Conservation (phyloP, 2,113 vertebrate genomes). For the Ardeotis arabs region DNA sequence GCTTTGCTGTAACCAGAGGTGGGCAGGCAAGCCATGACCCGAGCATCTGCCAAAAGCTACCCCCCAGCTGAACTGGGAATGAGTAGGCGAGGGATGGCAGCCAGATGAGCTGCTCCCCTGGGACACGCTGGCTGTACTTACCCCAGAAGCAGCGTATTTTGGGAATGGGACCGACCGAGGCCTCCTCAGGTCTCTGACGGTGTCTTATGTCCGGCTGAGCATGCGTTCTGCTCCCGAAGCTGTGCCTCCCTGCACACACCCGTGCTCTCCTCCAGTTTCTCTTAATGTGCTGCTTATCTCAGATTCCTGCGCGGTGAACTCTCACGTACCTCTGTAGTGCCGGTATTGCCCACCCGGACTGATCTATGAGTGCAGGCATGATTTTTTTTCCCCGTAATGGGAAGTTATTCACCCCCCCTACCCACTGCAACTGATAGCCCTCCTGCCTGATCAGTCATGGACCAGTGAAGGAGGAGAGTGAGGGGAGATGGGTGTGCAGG, state of each 20-base stretch:
- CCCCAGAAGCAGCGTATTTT: background rate
- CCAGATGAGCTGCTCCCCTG: background rate
- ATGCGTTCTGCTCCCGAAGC: background rate
- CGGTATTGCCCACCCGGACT: background rate
- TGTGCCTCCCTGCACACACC: background rate
- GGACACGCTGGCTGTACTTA: background rate
- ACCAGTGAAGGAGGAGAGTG: rapidly evolving
- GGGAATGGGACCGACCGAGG: background rate
- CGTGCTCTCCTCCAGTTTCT: rapidly evolving
- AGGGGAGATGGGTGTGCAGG: background rate
- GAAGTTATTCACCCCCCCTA: background rate
- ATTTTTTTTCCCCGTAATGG: background rate
- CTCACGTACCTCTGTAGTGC: background rate
- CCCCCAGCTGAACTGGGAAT: background rate
- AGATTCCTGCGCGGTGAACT: background rate
- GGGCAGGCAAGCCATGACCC: background rate
- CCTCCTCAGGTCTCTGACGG: background rate
- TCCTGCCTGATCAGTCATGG: rapidly evolving
- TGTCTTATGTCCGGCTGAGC: background rate
- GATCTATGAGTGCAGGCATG: background rate
- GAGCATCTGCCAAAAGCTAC: background rate
- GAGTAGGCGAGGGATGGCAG: rapidly evolving
- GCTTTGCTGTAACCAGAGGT: too few relatives aligned
- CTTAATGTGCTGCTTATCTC: background rate
- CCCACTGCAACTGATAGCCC: background rate